Conservation (phyloP, 2,888 invertebrate genomes). For the Sminthurides aquaticus region DNA sequence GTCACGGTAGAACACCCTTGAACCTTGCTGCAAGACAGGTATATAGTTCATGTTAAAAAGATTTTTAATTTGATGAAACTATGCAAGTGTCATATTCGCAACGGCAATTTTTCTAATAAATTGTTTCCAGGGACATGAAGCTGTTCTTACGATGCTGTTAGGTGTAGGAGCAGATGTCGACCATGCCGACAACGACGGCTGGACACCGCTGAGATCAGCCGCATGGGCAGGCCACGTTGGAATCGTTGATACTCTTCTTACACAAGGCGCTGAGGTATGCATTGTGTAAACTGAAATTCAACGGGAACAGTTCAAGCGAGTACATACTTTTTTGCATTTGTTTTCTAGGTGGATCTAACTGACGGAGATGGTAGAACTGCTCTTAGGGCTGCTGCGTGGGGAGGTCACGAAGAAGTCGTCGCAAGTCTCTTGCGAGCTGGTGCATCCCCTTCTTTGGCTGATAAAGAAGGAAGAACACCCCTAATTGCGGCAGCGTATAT, state of each 20-base stretch:
- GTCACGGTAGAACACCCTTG: constrained; percentile 74
- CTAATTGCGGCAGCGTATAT: constrained; percentile 92
- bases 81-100: background rate
- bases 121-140: constrained; percentile 56
- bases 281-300: no score
- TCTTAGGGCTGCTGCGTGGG: constrained; percentile 85
- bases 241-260: constrained; percentile 46
- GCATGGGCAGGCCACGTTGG: constrained; percentile 89
- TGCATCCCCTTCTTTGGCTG: constrained; percentile 71
- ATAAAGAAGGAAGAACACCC: constrained; percentile 84
- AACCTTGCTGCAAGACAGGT: constrained; percentile 69
- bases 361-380: constrained; percentile 85
- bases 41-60: background rate
- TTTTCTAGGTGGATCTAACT: constrained; percentile 65
- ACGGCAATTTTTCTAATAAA: background rate
- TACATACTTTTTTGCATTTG: no score
- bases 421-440: constrained; percentile 50
- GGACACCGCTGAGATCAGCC: constrained; percentile 84
- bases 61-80: background rate
- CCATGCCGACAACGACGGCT: constrained; percentile 74
- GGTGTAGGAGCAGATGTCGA: constrained; percentile 63
- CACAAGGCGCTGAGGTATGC: constrained; percentile 54
- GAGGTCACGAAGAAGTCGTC: constrained; percentile 69
- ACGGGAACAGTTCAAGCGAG: no score
- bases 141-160: constrained; percentile 56